phyloP scores from a whole-genome alignment of 1,140 invertebrate genomes.

The Lasaia peninsularis region DNA sequence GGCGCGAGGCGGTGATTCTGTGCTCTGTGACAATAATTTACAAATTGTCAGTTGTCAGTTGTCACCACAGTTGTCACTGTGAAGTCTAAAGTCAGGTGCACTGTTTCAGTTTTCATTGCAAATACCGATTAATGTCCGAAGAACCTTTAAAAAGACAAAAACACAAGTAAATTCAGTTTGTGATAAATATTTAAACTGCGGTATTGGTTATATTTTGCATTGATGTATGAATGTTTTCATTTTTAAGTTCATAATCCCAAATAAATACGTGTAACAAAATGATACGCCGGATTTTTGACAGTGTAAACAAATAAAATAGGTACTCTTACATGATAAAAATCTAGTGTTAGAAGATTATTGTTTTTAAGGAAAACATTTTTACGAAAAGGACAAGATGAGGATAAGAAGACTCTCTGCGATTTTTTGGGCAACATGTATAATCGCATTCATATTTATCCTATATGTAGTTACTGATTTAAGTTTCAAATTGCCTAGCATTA shows the following conservation, averaged over 20 bases:
- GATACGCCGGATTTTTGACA: not conserved
- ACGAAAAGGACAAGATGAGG: constrained; percentile 47
- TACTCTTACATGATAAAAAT: not conserved
- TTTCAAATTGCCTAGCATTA: constrained; percentile 65
- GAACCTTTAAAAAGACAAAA: no score
- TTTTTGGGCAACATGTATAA: constrained; percentile 66
- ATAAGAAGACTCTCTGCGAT: constrained; percentile 62
- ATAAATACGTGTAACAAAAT: not conserved
- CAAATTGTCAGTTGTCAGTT: no score
- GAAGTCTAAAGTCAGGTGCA: no score
- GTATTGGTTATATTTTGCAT: not conserved
- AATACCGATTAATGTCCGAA: not conserved
- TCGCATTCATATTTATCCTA: constrained; percentile 65
- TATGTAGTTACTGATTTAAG: constrained; percentile 70
- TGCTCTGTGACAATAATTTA: no score
- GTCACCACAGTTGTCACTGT: no score
- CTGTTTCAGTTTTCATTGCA: not conserved
- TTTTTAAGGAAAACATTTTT: not conserved
- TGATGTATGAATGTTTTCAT: not conserved
- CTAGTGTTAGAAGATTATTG: no score
- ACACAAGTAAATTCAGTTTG: no score
- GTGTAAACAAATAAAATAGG: not conserved
- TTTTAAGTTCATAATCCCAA: not conserved
- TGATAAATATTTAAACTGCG: no score
- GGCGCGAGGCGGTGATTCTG: no score